Evolutionary conservation across 2,797 vertebrate species (phyloP), one percentile per base, ranked within the genome.

Genomic region (Fistularia tabacaria): DNA sequence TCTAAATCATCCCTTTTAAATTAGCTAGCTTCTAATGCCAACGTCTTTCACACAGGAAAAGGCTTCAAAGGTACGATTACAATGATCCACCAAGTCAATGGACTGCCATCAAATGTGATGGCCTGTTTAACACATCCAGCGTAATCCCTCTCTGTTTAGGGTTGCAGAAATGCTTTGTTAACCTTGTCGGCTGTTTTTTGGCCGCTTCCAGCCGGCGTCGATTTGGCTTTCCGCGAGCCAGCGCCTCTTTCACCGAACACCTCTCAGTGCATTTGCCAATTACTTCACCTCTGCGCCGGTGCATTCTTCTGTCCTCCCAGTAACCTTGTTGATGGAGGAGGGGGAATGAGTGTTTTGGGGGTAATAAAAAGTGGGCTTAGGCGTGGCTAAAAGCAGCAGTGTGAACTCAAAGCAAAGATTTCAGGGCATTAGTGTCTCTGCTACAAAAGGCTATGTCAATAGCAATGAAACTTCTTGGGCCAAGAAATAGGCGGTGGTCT

Each of bases 351-450:
- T 70, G 76, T 77, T 82, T 80, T 51, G 54, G 49, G 39, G 53
- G 62, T 85, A 71, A 82, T 85, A 83, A 77, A 80, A 74, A 66
- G 69, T 60, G 37, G 48, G 52, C 69, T 79, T 58, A 69, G 59
- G 59, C 44, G 14, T 54, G 47, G 54, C 62, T 59, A 68, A 81
- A 85, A 80, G 71, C 68, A 64, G 49, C 39, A 57, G 59, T 15
- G 54, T 73, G 76, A 66, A 79, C 67, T 51, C 53, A 81, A 82
- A 79, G 57, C 43, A 58, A 48, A 44, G 74, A 73, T 82, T 65
- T 83, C 85, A 87, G 80, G 73, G 69, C 64, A 75, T 51, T 50
- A 40, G 37, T 66, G 54, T 51, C 61, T 66, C 46, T 10, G 13
- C 57, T 71, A 51, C 40, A 25, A 25, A 25, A 25, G 25, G 25